Evolutionary conservation across 2,888 invertebrate species (phyloP), one percentile per base, ranked within the genome.

Genomic region (Ditula angustiorana): DNA sequence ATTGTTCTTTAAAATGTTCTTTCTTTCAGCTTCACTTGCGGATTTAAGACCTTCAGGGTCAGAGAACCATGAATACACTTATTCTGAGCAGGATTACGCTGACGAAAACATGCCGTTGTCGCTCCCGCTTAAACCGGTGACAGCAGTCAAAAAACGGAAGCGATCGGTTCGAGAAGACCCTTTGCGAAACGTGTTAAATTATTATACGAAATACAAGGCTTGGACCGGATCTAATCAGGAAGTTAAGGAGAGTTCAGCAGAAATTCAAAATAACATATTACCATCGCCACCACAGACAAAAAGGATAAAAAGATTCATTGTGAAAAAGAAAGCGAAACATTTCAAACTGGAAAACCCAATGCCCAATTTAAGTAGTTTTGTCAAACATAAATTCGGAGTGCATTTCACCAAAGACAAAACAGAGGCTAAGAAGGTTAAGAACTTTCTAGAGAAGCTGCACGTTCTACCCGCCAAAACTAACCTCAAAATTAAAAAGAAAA

Each of bases 121-220:
- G 13, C 58, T 61, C 8, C 66, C 67, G 16, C 69, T 60, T 53
- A 71, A 69, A 67, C 63, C 61, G 24, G n/a, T 58, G 19, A 67
- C 68, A 59, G 56, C 69, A 67, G 67, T 67, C 68, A 80, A 72
- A 71, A 61, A 79, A 53, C 65, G 61, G n/a, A 88, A 82, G 69
- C 80, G 86, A 0, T 82, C 85, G 0, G 61, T 74, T n/a, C 56
- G 74, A 19, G 74, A 71, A 55, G 74, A 81, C 19, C 85, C 86
- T 0, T 37, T 85, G 0, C 66, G 76, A 0, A 75, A 82, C 57
- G 65, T 88, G 7, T 69, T 86, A 0, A 83, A 85, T 57, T 89
- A 87, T 66, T 89, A 85, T 67, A 70, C 80, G 0, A 92, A 92
- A 73, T 79, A 87, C 60, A 89, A 90, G 72, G 69, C 80, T 0